These are phyloP conservation scores for roundworm (Caenorhabditis elegans) DNA, from an alignment of 1,140 invertebrate species.

Conservation along the genomic window WBcel235 BX284606.5:2237501-2238000, in stretches of 20 bases:
- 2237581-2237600: background rate
- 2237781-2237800: background rate
- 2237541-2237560: background rate
- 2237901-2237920: conserved; percentile 34
- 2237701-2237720: background rate
- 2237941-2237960: conserved; percentile 65
- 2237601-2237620: background rate
- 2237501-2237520: no score
- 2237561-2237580: background rate
- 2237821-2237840: background rate
- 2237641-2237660: background rate
- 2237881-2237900: background rate
- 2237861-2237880: background rate
- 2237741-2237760: background rate
- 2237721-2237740: background rate
- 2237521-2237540: background rate
- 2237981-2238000: conserved; percentile 58
- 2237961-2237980: conserved; percentile 64
- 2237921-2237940: conserved; percentile 53
- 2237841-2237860: no score
- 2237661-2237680: background rate
- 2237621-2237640: no score
- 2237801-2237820: background rate
- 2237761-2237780: background rate
- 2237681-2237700: conserved; percentile 23